phyloP scores from a whole-genome alignment of 2,888 invertebrate genomes.

The Phaedon cochleariae region DNA sequence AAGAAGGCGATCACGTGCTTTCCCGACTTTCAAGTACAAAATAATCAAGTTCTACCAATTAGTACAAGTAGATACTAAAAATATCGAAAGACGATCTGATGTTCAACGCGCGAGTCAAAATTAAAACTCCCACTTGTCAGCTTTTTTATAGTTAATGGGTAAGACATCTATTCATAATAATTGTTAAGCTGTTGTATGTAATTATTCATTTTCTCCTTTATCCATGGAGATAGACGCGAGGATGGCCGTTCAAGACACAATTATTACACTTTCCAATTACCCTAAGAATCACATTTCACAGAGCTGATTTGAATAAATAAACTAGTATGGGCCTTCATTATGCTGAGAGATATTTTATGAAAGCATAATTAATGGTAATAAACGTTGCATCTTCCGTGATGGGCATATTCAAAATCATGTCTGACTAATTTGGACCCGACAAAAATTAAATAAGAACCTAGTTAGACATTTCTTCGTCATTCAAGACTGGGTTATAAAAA shows the following conservation, averaged over 20 bases:
- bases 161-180: too few relatives aligned
- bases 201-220: not conserved
- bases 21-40: too few relatives aligned
- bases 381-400: too few relatives aligned
- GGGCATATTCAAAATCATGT: not conserved
- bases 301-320: not conserved
- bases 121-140: not conserved
- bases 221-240: not conserved
- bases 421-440: not conserved
- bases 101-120: not conserved
- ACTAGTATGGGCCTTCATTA: not conserved
- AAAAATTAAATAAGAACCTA: not conserved
- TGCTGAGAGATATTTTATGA: not conserved
- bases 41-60: too few relatives aligned
- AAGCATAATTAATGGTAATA: not conserved
- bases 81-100: too few relatives aligned
- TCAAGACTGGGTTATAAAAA: too few relatives aligned
- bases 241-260: not conserved
- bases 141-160: not conserved
- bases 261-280: not conserved
- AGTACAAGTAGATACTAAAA: too few relatives aligned
- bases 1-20: too few relatives aligned
- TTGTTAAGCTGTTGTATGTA: not conserved
- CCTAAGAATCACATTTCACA: not conserved
- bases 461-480: too few relatives aligned